Conservation (phyloP, 23 tunicate species). For the Botrylloides violaceus region DNA sequence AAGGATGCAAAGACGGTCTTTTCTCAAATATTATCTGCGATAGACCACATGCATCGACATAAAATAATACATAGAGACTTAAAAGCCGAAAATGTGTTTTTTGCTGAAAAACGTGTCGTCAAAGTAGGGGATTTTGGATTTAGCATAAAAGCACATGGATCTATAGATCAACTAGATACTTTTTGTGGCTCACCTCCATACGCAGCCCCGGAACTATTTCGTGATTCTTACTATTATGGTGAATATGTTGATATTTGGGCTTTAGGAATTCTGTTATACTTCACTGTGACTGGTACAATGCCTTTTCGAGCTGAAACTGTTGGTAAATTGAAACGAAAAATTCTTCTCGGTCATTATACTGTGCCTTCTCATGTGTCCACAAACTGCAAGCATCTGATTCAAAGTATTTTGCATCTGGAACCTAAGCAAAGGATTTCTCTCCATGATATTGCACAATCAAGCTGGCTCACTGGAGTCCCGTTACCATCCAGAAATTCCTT, state of each 20-base stretch:
- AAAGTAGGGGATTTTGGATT: conserved; percentile 96
- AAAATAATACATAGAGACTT: conserved; percentile 75
- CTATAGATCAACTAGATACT: conserved; percentile 56
- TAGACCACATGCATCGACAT: conserved; percentile 93
- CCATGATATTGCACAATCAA: conserved; percentile 39
- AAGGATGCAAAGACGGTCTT: conserved; percentile 64
- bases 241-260: conserved; percentile 94
- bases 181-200: conserved; percentile 94
- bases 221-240: conserved; percentile 70
- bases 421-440: conserved; percentile 43
- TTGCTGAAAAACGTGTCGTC: conserved; percentile 56
- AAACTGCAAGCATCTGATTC: conserved; percentile 70
- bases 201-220: conserved; percentile 90
- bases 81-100: conserved; percentile 85
- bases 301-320: conserved; percentile 92
- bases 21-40: conserved; percentile 83
- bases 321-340: conserved; percentile 71
- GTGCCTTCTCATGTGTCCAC: conserved; percentile 63
- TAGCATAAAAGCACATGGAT: conserved; percentile 52
- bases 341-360: conserved; percentile 47
- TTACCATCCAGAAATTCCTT: conserved; percentile 47
- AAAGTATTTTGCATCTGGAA: conserved; percentile 34
- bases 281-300: conserved; percentile 90
- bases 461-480: conserved; percentile 39
- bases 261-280: conserved; percentile 68